phyloP scores from a whole-genome alignment of 2,113 vertebrate species.

The Ctenomys sociabilis region DNA sequence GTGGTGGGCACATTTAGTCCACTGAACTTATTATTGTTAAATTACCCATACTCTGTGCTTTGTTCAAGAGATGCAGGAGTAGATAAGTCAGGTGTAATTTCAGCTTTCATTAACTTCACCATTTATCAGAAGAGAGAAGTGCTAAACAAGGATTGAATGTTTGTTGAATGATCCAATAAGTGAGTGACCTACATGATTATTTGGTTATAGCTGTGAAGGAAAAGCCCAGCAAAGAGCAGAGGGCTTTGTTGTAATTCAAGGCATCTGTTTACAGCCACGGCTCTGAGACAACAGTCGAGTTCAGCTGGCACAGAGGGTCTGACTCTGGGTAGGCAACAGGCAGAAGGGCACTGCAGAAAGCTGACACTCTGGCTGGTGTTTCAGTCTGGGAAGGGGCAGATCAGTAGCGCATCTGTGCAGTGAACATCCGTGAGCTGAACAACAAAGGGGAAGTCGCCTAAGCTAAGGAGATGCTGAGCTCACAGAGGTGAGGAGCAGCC shows the following conservation, averaged over 20 bases:
- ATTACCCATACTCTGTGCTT: not conserved
- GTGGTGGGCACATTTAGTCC: too few relatives aligned
- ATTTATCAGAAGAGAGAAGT: not conserved
- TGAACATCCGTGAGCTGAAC: not conserved
- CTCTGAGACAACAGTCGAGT: not conserved
- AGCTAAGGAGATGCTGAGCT: not conserved
- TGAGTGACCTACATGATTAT: not conserved
- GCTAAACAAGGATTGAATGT: not conserved
- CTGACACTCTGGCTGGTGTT: not conserved
- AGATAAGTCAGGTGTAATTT: not conserved
- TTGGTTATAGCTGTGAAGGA: not conserved
- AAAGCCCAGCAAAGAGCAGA: not conserved
- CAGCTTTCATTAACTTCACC: conserved; percentile 9
- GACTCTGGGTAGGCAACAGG: too few relatives aligned
- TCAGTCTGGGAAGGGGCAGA: not conserved
- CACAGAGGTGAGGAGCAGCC: not conserved
- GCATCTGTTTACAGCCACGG: not conserved
- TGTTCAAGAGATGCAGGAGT: not conserved
- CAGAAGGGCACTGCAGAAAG: not conserved
- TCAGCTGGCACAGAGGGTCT: not conserved
- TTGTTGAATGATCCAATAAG: not conserved
- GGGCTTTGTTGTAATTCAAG: not conserved
- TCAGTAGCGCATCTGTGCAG: not conserved
- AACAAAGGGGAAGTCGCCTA: not conserved
- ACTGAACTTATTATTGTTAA: not conserved